Base-by-base conservation (phyloP, 2,888 invertebrate species). In the Oligia strigilis region DNA sequence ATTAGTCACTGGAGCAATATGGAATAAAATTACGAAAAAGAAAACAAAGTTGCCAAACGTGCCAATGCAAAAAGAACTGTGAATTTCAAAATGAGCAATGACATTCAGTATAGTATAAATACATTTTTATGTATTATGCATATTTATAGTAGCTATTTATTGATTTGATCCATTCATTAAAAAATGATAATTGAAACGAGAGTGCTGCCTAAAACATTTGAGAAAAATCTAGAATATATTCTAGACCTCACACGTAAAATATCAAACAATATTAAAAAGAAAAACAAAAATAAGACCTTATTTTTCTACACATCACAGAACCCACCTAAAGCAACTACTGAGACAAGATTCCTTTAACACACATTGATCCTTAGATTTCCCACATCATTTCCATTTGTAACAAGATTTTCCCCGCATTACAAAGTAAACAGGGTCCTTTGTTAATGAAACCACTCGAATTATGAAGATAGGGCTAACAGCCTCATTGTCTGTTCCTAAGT, bases 371-470 rank as follows among this genome's bases (percentile, higher is more conserved):
- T 75, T 64, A 69, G 46, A 76, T 83, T 71, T 78, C 52, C 43
- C 79, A 72, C 77, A 82, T 65, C n/a, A 69, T 85, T 87, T 69
- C 40, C 76, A 77, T 75, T 81, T 60, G 71, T 75, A 81, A 85
- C 86, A 87, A 86, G 86, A 74, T 81, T 83, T 79, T 73, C 79
- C 83, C 79, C 80, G 87, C 85, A 89, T 89, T 84, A 84, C 77
- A 87, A 87, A 88, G 85, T 82, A 86, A 89, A 90, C 75, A 81
- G 82, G 71, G 73, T 62, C 84, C 79, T 89, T 89, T 91, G 88
- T 89, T 67, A 75, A 77, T 77, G 76, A 87, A 86, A 84, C 83
- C 85, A 85, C 78, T 84, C 78, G 85, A 83, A 85, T 89, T 89
- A 86, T 87, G 71, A 80, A 82, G 43, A 78, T 73, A 83, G 60